Evolutionary conservation across 2,113 vertebrate species (phyloP).

Genomic region (Salvelinus alpinus): DNA sequence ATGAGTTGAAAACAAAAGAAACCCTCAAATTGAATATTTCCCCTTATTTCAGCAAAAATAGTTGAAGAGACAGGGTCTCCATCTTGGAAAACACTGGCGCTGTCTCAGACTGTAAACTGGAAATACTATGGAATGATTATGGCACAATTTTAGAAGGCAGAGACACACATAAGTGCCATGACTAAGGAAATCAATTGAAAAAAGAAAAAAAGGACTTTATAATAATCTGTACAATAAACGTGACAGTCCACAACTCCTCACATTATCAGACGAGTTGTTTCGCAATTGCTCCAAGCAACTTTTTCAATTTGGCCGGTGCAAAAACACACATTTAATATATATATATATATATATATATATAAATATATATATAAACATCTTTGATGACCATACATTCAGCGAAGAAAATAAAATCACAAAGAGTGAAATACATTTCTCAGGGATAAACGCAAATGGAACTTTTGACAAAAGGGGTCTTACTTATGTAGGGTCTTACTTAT

Average conservation of each 20-base stretch:
- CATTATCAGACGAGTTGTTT: slow-evolving; percentile 17
- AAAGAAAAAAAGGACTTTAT: neutral
- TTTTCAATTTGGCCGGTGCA: slow-evolving; percentile 50
- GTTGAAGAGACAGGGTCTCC: slow-evolving; percentile 40
- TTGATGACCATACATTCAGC: slow-evolving; percentile 51
- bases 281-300: slow-evolving; percentile 7
- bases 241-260: slow-evolving; percentile 15
- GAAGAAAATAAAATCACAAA: slow-evolving; percentile 24
- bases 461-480: slow-evolving; percentile 24
- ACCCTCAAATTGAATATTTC: slow-evolving; percentile 51
- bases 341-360: slow-evolving; percentile 14
- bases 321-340: slow-evolving; percentile 2
- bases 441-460: neutral
- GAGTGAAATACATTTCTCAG: slow-evolving; percentile 13
- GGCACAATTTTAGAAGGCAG: slow-evolving; percentile 62
- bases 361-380: slow-evolving; percentile 19
- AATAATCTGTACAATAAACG: slow-evolving; percentile 22
- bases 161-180: slow-evolving; percentile 27
- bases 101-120: slow-evolving; percentile 55
- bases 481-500: slow-evolving; percentile 30
- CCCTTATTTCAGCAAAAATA: slow-evolving; percentile 51
- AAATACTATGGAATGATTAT: slow-evolving; percentile 76
- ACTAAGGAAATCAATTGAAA: slow-evolving; percentile 22
- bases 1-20: neutral
- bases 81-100: slow-evolving; percentile 31